Conservation (phyloP, 2,797 vertebrate genomes). For the Rhadinocentrus ornatus region DNA sequence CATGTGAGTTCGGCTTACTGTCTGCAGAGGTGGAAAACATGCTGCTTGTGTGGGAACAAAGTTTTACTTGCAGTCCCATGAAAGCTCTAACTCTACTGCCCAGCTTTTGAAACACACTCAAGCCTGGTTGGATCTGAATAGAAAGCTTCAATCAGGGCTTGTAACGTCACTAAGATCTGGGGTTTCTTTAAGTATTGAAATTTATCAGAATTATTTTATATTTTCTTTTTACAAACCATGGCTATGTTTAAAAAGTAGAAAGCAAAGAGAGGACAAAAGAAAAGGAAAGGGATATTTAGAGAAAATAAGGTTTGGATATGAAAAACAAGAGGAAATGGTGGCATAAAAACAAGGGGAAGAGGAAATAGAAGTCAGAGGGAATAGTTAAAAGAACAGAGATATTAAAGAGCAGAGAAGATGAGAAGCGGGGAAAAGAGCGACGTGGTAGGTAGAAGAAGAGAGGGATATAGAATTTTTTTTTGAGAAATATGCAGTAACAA, state of each 20-base stretch:
- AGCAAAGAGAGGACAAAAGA: neutral
- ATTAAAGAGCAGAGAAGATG: no score
- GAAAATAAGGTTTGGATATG: neutral
- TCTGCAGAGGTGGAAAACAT: slow-evolving; percentile 34
- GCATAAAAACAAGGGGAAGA: neutral
- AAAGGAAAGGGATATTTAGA: neutral
- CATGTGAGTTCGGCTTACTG: slow-evolving; percentile 37
- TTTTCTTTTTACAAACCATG: neutral
- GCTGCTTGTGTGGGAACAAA: slow-evolving; percentile 45
- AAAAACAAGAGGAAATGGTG: neutral
- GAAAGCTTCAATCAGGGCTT: slow-evolving; percentile 8
- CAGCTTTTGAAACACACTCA: slow-evolving; percentile 4
- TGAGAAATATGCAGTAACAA: neutral
- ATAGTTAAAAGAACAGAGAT: neutral
- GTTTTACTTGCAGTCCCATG: slow-evolving; percentile 34
- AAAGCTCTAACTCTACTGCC: slow-evolving; percentile 31
- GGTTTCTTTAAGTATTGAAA: neutral
- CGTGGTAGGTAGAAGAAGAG: neutral
- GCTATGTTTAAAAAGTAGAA: neutral
- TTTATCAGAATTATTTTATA: neutral
- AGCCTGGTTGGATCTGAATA: slow-evolving; percentile 32
- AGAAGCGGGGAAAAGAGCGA: neutral
- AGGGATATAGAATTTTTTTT: neutral
- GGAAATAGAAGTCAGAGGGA: neutral
- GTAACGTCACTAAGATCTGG: neutral